phyloP scores from a whole-genome alignment of 1,140 invertebrate genomes.

The Macrobrachium rosenbergii region DNA sequence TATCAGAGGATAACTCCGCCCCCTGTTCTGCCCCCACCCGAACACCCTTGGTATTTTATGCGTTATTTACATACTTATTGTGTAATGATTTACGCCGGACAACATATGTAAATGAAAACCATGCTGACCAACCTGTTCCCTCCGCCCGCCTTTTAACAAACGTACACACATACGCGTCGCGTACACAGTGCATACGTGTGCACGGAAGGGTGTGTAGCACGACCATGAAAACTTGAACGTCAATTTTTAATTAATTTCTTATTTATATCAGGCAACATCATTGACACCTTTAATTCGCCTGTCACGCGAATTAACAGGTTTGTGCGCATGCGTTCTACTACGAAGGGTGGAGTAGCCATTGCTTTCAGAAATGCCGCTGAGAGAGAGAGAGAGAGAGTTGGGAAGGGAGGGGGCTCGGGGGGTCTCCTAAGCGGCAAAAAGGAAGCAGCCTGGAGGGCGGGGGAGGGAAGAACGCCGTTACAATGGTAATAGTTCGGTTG shows the following conservation, averaged over 20 bases:
- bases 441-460: background rate
- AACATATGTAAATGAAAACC: slow-evolving; percentile 57
- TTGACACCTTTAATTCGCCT: too few species aligned
- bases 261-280: too few species aligned
- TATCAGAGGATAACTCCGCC: slow-evolving; percentile 53
- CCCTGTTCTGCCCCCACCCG: slow-evolving; percentile 44
- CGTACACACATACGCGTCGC: too few species aligned
- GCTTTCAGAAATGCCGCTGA: too few species aligned
- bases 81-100: slow-evolving; percentile 64
- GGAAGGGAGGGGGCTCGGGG: background rate
- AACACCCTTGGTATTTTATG: slow-evolving; percentile 63
- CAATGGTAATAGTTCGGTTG: slow-evolving; percentile 54
- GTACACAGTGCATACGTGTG: too few species aligned
- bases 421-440: background rate
- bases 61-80: slow-evolving; percentile 65
- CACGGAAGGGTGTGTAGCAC: too few species aligned
- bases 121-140: background rate
- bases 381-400: background rate
- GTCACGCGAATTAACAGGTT: too few species aligned
- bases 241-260: background rate
- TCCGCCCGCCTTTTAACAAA: too few species aligned
- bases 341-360: too few species aligned
- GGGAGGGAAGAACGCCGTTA: slow-evolving; percentile 30
- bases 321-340: too few species aligned
- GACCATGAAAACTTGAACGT: background rate